Base-by-base conservation (phyloP, 2,888 invertebrate species). In the Eristalis intricaria region DNA sequence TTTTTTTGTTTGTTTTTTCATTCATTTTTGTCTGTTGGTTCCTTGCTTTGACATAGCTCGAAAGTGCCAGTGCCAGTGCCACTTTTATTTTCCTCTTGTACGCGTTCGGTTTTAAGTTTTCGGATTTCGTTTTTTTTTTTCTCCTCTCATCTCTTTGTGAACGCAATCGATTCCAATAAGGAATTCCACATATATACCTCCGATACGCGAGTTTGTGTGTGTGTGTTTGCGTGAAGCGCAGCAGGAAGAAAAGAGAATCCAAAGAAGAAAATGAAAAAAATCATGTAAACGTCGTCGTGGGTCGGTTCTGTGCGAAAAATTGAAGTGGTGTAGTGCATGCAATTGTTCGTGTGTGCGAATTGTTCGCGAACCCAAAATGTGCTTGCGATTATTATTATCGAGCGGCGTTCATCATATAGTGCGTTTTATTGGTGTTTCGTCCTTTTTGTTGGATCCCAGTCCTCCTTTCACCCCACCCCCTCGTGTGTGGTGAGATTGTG, bases 121-220 rank as follows among this genome's bases (percentile, higher is more conserved):
- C 60, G 23, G 19, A 11, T 19, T 58, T 60, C 60, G 60, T 60
- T 60, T 26, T 60, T 70, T 70, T 74, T 74, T 60, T 15, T 61
- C 29, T 61, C 43, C 8, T 38, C 43, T 26, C 43, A 32, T 23
- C 26, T 11, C 70, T 50, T 8, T 15, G 81, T 81, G 58, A 87
- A 87, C 79, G 87, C 79, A 84, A 87, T 84, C 87, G 87, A 87
- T 87, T 87, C 79, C 83, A 87, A 84, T 87, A 87, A 87, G 87
- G 87, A 87, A 87, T 87, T 84, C 79, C 68, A 50, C 73, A 70
- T 75, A 75, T 69, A 66, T 19, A 26, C 43, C 70, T n/a, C 32
- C 35, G 38, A 22, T 38, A 35, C 13, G 35, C 11, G 29, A 65
- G 68, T 60, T 15, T 50, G 19, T 75, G 43, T 68, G 23, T 74